phyloP scores from a whole-genome alignment of 2,888 invertebrate genomes.

The Amphiduros pacificus region DNA sequence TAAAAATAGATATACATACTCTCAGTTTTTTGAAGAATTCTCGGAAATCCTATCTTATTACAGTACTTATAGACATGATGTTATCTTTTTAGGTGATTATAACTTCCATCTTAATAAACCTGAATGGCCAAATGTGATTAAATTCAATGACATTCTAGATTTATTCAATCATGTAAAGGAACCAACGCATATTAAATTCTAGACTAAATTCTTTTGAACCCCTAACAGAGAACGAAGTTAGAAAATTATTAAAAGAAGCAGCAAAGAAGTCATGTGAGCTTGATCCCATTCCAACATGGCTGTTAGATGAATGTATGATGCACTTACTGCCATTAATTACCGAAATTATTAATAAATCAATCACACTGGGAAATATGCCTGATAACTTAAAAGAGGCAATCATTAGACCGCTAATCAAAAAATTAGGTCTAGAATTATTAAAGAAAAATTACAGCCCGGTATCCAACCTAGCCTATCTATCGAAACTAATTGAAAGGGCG shows the following conservation, averaged over 20 bases:
- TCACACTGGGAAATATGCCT: neutral
- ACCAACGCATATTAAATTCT: too few species aligned
- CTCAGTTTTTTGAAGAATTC: too few species aligned
- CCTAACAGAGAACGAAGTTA: neutral
- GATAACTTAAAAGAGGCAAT: neutral
- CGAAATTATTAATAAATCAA: neutral
- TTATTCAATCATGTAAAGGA: too few species aligned
- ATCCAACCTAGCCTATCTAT: neutral
- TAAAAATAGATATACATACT: too few species aligned
- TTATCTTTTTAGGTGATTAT: too few species aligned
- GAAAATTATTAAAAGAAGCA: neutral
- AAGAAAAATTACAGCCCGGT: slow-evolving; percentile 1
- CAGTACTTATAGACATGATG: too few species aligned
- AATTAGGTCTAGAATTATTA: neutral
- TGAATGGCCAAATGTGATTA: too few species aligned
- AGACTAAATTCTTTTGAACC: neutral
- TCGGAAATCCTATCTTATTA: too few species aligned
- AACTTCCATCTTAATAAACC: too few species aligned
- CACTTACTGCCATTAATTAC: neutral
- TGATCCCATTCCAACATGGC: neutral
- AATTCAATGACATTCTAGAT: too few species aligned
- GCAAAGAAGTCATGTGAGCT: neutral
- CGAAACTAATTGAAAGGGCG: neutral
- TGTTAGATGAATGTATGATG: neutral
- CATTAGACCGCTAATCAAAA: neutral